Base-by-base conservation (phyloP, 2,113 vertebrate species). In the Neotragus moschatus region DNA sequence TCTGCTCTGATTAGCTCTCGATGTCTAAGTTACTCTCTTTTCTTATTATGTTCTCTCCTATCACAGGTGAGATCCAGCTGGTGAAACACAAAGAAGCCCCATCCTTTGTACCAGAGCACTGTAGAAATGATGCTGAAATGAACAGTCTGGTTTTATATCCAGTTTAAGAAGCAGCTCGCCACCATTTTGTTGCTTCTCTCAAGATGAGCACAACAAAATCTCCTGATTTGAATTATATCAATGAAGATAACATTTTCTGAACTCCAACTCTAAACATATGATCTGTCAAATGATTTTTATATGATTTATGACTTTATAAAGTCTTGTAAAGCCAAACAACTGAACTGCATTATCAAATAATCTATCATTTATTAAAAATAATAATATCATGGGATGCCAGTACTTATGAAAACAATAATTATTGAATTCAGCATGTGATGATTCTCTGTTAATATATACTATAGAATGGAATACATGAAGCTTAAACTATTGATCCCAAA, bases 1-100 rank as follows among this genome's bases (percentile, higher is more conserved):
- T 93, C 81, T 95, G 87, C 91, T 95, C 84, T 91, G 89, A 53
- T 55, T 80, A 75, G 75, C 84, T 93, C 73, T 47, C 79, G 43
- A 28, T 17, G 11, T 94, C 95, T 55, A 15, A 15, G 1, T 17
- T 79, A 88, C 3, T 97, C 47, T 53, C 66, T 84, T 73, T 56
- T 60, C 17, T 33, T 66, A n/a, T n/a, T 19, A 30, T 1, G 61
- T 33, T 10, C 81, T 97, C 86, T 95, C 43, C 39, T 36, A 21
- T 56, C 89, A 77, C 13, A 90, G 84, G 30, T 70, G 75, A 95
- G 49, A 84, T 85, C 36, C 47, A 63, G 15, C 7, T 60, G 25
- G 25, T 60, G 10, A 60, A 85, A 60, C 7, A 84, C 45, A 87
- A 84, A 2, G 43, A 30, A 47, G 23, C 17, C 28, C 47, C n/a